Base-by-base conservation (phyloP, 2,888 invertebrate genomes). In the Anarsia innoxiella region DNA sequence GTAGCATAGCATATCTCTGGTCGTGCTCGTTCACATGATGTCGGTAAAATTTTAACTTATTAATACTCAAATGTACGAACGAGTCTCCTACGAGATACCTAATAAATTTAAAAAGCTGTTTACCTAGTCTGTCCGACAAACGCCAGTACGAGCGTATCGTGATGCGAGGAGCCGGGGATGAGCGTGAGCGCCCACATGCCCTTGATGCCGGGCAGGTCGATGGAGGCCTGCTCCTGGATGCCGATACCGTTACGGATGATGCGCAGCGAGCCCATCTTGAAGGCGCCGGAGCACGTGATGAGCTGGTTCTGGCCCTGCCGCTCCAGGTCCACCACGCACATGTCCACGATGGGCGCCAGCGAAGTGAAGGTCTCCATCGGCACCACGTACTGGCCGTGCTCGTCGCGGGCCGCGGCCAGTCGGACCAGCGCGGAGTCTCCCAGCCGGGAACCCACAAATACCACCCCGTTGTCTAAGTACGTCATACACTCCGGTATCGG, bases 161-260 rank as follows among this genome's bases (percentile, higher is more conserved):
- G 97, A 68, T 98, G 96, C 52, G 84, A 86, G 15, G 70, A 85
- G 53, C 87, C 88, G 15, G 71, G 78, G 1, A 60, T 55, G 2
- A 84, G 59, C 0, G 76, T 76, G n/a, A 99, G 83, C 0, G 97
- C 94, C 98, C 98, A 98, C 90, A 99, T 96, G 45, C 97, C 98
- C 83, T 98, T 98, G 47, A 99, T 97, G 36, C 97, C 97, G 3
- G 95, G 93, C 52, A 99, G 86, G 84, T 99, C 99, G 48, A 99
- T 98, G 32, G 94, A 95, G 0, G 99, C 99, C 68, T 97, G 95
- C 73, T 99, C 99, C 53, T 98, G 97, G 42, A 99, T 98, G 2
- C 99, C 99, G 60, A 99, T 99, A 2, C 99, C 99, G 77, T 99
- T 99, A 49, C 99, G 89, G 48, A 99, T 99, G 42, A 99, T 96